A percentile compares a stretch with the other conserved stretches of the same genome.
Evolutionary conservation across 2,888 invertebrate genomes (phyloP).

Genomic region (Cenopis cana): DNA sequence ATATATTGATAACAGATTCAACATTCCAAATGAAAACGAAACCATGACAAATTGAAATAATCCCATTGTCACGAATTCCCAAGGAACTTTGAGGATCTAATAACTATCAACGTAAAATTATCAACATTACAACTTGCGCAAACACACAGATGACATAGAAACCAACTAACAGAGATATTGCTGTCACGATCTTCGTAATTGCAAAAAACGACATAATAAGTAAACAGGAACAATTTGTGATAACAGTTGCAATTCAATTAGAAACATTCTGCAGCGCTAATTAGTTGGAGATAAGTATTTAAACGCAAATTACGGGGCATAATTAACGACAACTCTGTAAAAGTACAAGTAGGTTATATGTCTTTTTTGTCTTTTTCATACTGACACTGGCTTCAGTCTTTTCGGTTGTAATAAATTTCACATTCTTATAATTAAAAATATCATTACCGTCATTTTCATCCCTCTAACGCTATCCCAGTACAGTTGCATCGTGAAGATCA

Average conservation of each 20-base stretch:
- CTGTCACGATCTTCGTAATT: conserved; percentile 14
- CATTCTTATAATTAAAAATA: too few species aligned
- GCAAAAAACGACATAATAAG: not conserved
- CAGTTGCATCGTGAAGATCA: too few species aligned
- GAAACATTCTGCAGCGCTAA: not conserved
- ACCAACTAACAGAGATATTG: not conserved
- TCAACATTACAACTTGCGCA: not conserved
- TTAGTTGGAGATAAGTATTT: not conserved
- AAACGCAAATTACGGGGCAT: not conserved
- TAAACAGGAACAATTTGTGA: not conserved
- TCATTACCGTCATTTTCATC: too few species aligned
- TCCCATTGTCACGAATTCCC: not conserved
- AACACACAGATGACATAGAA: not conserved
- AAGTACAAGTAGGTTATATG: not conserved
- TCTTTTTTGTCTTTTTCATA: too few species aligned
- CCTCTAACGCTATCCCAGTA: too few species aligned
- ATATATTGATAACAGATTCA: not conserved
- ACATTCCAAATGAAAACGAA: not conserved
- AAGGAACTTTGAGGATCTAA: not conserved
- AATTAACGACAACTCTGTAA: not conserved
- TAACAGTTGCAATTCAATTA: conserved; percentile 6
- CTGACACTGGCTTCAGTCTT: too few species aligned
- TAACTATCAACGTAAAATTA: not conserved
- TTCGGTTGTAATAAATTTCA: too few species aligned
- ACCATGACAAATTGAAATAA: not conserved